These are phyloP conservation scores for Agrochola lychnidis DNA, from an alignment of 2,888 invertebrate species.

Conservation along the genomic window DNA sequence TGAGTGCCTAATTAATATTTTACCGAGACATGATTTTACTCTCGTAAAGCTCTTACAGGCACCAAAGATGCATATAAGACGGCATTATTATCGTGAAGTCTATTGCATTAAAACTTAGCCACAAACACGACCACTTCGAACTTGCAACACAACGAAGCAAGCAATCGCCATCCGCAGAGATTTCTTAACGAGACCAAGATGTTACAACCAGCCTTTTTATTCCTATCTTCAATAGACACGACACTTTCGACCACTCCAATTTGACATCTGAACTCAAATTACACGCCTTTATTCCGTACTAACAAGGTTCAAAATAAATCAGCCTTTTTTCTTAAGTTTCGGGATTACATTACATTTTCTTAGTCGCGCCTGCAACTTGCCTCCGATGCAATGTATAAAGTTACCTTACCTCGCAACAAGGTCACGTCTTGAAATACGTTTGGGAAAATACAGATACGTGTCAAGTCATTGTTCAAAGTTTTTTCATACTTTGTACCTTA, in stretches of 20 bases:
- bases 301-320: conserved; percentile 42
- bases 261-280: conserved; percentile 45
- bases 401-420: conserved; percentile 41
- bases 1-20: not conserved
- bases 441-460: conserved; percentile 38
- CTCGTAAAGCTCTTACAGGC: not conserved
- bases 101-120: conserved; percentile 22
- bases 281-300: conserved; percentile 9
- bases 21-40: not conserved
- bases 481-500: not conserved
- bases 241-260: conserved; percentile 42
- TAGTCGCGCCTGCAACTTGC: conserved; percentile 32
- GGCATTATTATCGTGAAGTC: not conserved
- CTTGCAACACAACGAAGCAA: conserved; percentile 49
- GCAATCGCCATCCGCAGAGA: conserved; percentile 37
- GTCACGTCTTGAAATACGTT: conserved; percentile 37
- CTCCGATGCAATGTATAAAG: conserved; percentile 28
- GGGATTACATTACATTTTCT: conserved; percentile 49
- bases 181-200: conserved; percentile 64
- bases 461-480: conserved; percentile 37
- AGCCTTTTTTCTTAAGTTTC: conserved; percentile 26
- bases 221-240: conserved; percentile 67
- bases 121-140: conserved; percentile 32
- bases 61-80: not conserved
- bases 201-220: conserved; percentile 68